Evolutionary conservation across 2,888 invertebrate species (phyloP), one percentile per base, ranked within the genome.

Genomic region (Fragum whitleyi): DNA sequence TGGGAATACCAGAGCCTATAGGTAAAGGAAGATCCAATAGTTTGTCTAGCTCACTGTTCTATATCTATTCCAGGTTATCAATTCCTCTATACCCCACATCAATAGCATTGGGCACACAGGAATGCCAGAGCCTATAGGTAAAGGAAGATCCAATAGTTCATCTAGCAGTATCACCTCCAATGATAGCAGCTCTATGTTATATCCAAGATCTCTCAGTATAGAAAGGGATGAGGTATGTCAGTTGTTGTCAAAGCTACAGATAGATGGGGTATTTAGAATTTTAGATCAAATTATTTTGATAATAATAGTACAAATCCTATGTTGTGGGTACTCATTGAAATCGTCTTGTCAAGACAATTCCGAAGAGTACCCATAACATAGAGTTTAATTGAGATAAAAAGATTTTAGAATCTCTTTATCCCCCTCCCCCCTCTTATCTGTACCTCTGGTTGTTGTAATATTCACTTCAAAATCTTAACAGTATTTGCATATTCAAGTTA

Each of bases 181-280:
- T 75, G 86, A 88, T 73, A 87, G 87, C 57, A 73, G 87, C 32
- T 77, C 84, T 9, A 42, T 65, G 65, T 89, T 89, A 68, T 93
- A 93, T 74, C 92, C 91, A 70, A 93, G 92, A 86, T 94, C 93
- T 16, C 94, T 94, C 6, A 94, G 94, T n/a, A 93, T 92, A 61
- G 94, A 94, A 77, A 89, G 94, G 74, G 94, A 94, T 85, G 94
- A 94, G 65, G 65, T 65, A n/a, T 16, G 65, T 7, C 32, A n/a
- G n/a, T n/a, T n/a, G n/a, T n/a, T n/a, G n/a, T n/a, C n/a, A n/a
- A 81, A 42, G 9, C 16, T n/a, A n/a, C n/a, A n/a, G n/a, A n/a
- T n/a, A n/a, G n/a, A n/a, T n/a, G n/a, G n/a, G n/a, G n/a, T n/a
- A n/a, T n/a, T n/a, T n/a, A n/a, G n/a, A n/a, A n/a, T n/a, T n/a